Evolutionary conservation across 2,888 invertebrate genomes (phyloP).

Genomic region (Norana najaformis): DNA sequence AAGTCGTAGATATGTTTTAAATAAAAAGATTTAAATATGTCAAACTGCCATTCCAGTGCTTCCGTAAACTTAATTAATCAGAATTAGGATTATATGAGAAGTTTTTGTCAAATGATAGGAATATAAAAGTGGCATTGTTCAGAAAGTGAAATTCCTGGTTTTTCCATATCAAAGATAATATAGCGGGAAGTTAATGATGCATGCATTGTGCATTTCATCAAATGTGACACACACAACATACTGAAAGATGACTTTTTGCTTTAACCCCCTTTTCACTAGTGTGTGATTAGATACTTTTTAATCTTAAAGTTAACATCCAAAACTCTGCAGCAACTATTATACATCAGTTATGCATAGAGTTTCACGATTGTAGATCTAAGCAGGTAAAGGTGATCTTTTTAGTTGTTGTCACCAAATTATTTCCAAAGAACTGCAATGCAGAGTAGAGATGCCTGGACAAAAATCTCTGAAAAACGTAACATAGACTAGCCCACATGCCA

Average conservation of each 20-base stretch:
- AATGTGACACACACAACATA: neutral
- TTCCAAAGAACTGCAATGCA: too few relatives aligned
- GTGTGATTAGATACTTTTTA: neutral
- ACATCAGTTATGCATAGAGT: neutral
- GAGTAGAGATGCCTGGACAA: neutral
- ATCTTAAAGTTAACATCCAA: neutral
- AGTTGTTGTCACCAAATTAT: too few relatives aligned
- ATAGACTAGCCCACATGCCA: neutral
- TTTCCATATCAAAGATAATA: neutral
- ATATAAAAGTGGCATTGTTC: conserved; percentile 2
- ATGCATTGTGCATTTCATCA: neutral
- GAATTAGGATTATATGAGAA: neutral
- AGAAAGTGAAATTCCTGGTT: neutral
- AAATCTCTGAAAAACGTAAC: neutral
- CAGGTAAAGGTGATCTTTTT: too few relatives aligned
- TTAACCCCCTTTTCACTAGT: neutral
- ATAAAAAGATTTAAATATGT: neutral
- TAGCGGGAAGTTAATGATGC: neutral
- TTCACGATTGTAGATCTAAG: neutral
- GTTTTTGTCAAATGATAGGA: neutral
- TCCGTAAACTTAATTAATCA: neutral
- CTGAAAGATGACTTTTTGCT: neutral
- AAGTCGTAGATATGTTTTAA: too few relatives aligned
- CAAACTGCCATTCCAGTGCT: neutral
- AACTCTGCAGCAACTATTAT: neutral